Percentiles rank a stretch among this genome's conserved stretches.
Evolutionary conservation across 2,888 invertebrate species (phyloP).

Genomic region (Morpho achilles): DNA sequence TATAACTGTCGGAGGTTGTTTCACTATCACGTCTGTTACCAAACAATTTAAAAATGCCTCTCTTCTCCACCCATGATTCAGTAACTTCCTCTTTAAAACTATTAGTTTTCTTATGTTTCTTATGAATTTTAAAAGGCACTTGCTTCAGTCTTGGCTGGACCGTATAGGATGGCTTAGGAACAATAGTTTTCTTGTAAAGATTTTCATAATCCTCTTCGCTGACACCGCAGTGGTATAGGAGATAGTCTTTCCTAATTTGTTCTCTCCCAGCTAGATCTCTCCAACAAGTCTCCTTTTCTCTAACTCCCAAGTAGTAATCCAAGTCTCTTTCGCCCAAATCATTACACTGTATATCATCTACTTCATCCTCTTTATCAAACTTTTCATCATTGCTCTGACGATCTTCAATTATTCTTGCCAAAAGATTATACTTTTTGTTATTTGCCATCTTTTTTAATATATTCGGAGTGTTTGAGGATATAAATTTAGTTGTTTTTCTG

Average conservation of each 20-base stretch:
- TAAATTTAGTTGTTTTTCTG: constrained; percentile 66
- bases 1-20: constrained; percentile 68
- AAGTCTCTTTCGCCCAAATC: constrained; percentile 62
- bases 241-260: constrained; percentile 65
- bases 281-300: constrained; percentile 63
- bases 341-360: constrained; percentile 37
- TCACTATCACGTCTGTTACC: constrained; percentile 58
- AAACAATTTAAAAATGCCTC: constrained; percentile 61
- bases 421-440: constrained; percentile 44
- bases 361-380: constrained; percentile 21
- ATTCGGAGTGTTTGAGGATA: constrained; percentile 56
- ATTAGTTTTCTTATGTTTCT: constrained; percentile 39
- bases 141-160: constrained; percentile 57
- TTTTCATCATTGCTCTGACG: constrained; percentile 30
- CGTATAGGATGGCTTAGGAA: constrained; percentile 40
- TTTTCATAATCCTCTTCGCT: constrained; percentile 64
- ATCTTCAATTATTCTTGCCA: constrained; percentile 47
- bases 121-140: constrained; percentile 70
- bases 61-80: constrained; percentile 63
- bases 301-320: constrained; percentile 65
- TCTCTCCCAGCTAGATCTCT: constrained; percentile 62
- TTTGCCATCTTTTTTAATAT: constrained; percentile 60
- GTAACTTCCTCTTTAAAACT: constrained; percentile 41
- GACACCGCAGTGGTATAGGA: constrained; percentile 64
- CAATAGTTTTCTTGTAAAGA: constrained; percentile 40